phyloP scores from a whole-genome alignment of 2,113 vertebrate genomes.

The Nymphicus hollandicus region DNA sequence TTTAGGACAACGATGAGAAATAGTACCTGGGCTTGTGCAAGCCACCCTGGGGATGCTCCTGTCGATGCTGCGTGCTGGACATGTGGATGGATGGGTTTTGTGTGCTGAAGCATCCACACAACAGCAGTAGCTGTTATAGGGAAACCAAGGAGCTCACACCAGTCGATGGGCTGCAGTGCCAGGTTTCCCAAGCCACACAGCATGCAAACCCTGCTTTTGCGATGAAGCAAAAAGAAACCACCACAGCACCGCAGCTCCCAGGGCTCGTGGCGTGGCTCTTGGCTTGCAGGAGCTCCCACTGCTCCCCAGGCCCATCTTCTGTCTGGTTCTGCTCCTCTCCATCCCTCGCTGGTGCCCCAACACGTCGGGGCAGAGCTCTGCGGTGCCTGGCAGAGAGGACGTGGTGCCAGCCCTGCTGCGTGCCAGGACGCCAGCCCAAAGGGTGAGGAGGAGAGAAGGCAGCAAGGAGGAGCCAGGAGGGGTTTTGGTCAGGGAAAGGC shows the following conservation, averaged over 20 bases:
- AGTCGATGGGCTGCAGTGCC: accelerated
- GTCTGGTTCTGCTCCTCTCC: not conserved
- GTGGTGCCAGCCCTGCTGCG: not conserved
- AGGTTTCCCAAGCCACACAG: not conserved
- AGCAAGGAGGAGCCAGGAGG: not conserved
- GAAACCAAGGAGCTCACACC: not conserved
- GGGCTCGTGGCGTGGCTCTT: accelerated
- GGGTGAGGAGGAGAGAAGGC: not conserved
- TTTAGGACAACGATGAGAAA: not conserved
- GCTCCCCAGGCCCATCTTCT: not conserved
- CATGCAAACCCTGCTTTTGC: not conserved
- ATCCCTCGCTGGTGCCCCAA: accelerated
- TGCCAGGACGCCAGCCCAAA: not conserved
- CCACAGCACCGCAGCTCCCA: accelerated
- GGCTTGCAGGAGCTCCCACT: not conserved
- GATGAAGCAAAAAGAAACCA: not conserved
- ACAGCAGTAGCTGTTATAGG: not conserved
- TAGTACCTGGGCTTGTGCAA: not conserved
- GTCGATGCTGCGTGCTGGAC: not conserved
- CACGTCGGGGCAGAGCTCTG: accelerated
- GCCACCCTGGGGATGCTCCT: not conserved
- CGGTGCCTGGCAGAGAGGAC: accelerated
- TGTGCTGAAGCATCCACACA: accelerated
- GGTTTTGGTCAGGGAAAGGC: not conserved
- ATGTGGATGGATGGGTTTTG: not conserved